Conservation (phyloP, 1,140 invertebrate species). For the Adelges cooleyi region DNA sequence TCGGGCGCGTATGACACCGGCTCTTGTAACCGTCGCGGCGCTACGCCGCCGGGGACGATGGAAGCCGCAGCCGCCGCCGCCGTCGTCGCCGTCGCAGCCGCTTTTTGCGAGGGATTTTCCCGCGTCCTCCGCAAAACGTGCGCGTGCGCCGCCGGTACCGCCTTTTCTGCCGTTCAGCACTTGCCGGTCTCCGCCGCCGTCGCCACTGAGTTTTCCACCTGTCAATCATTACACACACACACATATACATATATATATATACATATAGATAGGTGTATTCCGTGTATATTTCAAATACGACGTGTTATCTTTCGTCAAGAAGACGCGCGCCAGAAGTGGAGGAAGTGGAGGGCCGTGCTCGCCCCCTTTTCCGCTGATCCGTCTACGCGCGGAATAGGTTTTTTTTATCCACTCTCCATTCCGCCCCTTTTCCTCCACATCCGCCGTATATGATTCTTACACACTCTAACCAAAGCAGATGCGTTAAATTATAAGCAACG, state of each 20-base stretch:
- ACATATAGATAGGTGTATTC: too few species aligned
- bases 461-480: too few species aligned
- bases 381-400: too few species aligned
- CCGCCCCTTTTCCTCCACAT: too few species aligned
- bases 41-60: too few species aligned
- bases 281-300: too few species aligned
- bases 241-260: neutral
- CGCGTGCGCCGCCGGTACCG: constrained; percentile 20
- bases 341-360: too few species aligned
- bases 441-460: too few species aligned
- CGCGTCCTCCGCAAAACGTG: neutral
- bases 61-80: neutral
- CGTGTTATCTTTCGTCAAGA: neutral
- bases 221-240: constrained; percentile 22
- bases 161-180: constrained; percentile 22
- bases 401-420: too few species aligned
- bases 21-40: neutral
- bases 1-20: constrained; percentile 2
- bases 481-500: too few species aligned
- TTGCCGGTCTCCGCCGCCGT: neutral
- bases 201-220: constrained; percentile 17
- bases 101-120: neutral
- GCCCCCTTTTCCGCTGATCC: too few species aligned
- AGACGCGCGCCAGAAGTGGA: too few species aligned
- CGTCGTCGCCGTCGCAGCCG: neutral